A percentile compares a stretch with the other conserved stretches of the same genome.
Conservation (phyloP, 2,113 vertebrate species). For the Sceloporus undulatus region DNA sequence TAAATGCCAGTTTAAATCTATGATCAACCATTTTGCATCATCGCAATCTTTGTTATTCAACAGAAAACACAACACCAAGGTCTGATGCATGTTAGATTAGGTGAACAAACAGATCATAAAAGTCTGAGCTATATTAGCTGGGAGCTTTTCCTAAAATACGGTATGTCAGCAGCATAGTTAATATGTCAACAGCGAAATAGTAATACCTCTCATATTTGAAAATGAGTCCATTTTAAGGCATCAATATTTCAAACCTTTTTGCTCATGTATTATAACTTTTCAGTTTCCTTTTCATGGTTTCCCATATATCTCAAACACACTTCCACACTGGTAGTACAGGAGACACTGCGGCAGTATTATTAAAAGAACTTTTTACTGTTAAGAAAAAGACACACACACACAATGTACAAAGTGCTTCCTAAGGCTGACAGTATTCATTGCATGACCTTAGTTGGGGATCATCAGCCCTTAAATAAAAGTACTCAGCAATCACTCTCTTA, state of each 20-base stretch:
- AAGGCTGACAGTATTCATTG: conserved; percentile 50
- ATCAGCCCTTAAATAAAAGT: conserved; percentile 75
- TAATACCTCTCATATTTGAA: conserved; percentile 69
- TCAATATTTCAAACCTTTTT: conserved; percentile 80
- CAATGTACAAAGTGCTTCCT: conserved; percentile 54
- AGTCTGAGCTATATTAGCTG: conserved; percentile 65
- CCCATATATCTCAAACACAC: conserved; percentile 68
- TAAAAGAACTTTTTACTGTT: conserved; percentile 73
- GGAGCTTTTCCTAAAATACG: conserved; percentile 72
- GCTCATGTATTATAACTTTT: conserved; percentile 75
- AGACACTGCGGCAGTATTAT: conserved; percentile 64
- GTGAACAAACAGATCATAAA: conserved; percentile 72
- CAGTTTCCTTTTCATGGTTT: conserved; percentile 74
- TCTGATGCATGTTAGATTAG: conserved; percentile 76
- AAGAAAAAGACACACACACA: background rate
- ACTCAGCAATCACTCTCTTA: conserved; percentile 67
- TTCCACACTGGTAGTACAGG: conserved; percentile 63
- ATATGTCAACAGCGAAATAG: conserved; percentile 73
- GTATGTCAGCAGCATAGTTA: conserved; percentile 70
- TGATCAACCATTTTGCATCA: conserved; percentile 73
- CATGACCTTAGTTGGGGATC: conserved; percentile 70
- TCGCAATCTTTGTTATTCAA: conserved; percentile 73
- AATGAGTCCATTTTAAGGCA: conserved; percentile 74
- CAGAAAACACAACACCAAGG: conserved; percentile 66
- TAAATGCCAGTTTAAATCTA: conserved; percentile 80